A percentile compares a stretch with the other conserved stretches of the same genome.
Conservation (phyloP, 1,140 invertebrate species). For the Lethocerus indicus region DNA sequence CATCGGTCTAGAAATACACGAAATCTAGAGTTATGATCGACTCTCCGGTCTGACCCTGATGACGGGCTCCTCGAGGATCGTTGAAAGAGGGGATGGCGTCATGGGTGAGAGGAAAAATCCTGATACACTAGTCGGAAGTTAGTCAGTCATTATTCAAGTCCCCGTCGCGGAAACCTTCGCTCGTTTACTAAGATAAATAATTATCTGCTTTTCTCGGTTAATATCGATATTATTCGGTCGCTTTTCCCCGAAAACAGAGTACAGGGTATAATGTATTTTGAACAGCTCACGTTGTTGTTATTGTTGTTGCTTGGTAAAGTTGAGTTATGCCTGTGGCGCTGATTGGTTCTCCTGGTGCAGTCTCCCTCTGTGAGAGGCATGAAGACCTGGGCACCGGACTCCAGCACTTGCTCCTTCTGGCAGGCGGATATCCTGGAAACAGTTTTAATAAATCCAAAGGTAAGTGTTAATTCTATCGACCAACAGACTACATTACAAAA, state of each 20-base stretch:
- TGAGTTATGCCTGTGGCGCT: too few species aligned
- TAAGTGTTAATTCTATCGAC: neutral
- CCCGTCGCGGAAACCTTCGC: too few species aligned
- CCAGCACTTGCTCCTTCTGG: slow-evolving; percentile 51
- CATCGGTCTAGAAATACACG: too few species aligned
- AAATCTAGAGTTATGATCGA: too few species aligned
- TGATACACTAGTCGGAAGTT: too few species aligned
- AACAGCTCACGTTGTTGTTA: neutral
- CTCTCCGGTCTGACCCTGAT: too few species aligned
- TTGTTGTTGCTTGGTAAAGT: neutral
- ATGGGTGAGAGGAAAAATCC: too few species aligned
- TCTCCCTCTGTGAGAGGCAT: slow-evolving; percentile 57
- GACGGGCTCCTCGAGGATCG: too few species aligned
- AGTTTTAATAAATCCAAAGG: neutral
- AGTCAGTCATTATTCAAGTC: too few species aligned
- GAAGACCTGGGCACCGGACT: slow-evolving; percentile 49
- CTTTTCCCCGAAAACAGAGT: neutral
- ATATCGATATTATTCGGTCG: neutral
- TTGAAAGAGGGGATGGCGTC: too few species aligned
- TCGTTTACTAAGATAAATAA: neutral
- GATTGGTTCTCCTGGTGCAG: slow-evolving; percentile 45
- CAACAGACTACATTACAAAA: neutral
- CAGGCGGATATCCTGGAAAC: slow-evolving; percentile 54
- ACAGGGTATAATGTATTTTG: neutral
- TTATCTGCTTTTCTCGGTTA: neutral